These are phyloP conservation scores for Yponomeuta evonymella DNA, from an alignment of 2,888 invertebrate species.

Conservation along the genomic window DNA sequence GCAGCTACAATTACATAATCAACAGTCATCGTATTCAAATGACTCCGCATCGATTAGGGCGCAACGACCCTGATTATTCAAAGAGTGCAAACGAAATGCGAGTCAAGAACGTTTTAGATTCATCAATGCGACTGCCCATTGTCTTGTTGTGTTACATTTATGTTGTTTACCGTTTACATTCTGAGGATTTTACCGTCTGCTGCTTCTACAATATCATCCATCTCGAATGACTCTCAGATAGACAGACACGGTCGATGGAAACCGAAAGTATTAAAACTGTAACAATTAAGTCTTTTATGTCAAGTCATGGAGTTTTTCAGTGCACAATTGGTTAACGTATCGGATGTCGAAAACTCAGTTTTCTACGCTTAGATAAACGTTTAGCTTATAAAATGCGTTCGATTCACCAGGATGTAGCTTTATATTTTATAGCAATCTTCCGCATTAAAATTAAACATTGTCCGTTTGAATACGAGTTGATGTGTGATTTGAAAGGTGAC, in stretches of 20 bases:
- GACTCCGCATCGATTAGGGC: conserved; percentile 43
- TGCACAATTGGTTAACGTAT: conserved; percentile 52
- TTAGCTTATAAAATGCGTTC: not conserved
- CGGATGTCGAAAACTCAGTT: conserved; percentile 25
- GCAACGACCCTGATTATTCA: conserved; percentile 27
- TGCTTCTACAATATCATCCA: not conserved
- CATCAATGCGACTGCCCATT: conserved; percentile 15
- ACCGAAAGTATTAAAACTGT: conserved; percentile 59
- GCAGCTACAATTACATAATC: conserved; percentile 65
- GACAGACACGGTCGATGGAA: conserved; percentile 22
- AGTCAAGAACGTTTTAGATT: conserved; percentile 1
- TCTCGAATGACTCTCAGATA: not conserved
- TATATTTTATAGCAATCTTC: too few relatives aligned
- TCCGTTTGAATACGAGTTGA: too few relatives aligned
- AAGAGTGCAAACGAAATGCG: conserved; percentile 24
- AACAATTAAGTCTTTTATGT: conserved; percentile 44
- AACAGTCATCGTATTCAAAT: conserved; percentile 69
- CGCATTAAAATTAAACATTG: too few relatives aligned
- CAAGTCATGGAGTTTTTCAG: conserved; percentile 59
- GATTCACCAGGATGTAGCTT: too few relatives aligned
- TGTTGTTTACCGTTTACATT: not conserved
- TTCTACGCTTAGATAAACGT: not conserved
- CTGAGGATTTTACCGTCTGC: not conserved
- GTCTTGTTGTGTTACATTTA: conserved; percentile 9
- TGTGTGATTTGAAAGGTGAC: too few relatives aligned